A percentile compares a stretch with the other conserved stretches of the same genome.
Evolutionary conservation across 2,113 vertebrate genomes (phyloP).

Genomic region (Hypocryptadius cinnamomeus): DNA sequence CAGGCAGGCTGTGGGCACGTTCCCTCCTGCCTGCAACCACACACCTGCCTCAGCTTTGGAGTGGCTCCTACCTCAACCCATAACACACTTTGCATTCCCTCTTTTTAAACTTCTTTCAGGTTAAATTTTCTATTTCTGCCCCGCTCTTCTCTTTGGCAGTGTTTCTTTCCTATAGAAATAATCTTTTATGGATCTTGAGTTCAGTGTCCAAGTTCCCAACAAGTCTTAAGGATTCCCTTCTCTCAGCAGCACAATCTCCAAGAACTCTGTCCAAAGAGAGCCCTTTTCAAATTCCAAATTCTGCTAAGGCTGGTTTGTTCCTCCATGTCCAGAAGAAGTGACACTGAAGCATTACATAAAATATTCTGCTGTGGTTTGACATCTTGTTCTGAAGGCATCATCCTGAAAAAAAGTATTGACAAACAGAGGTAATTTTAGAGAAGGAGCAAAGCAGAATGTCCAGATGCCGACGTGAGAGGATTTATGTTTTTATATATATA

Average conservation of each 20-base stretch:
- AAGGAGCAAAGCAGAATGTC: not conserved
- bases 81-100: not conserved
- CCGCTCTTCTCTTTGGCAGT: not conserved
- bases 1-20: not conserved
- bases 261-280: not conserved
- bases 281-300: not conserved
- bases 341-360: not conserved
- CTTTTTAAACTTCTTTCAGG: slow-evolving; percentile 16
- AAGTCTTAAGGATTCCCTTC: not conserved
- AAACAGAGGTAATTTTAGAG: not conserved
- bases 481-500: not conserved
- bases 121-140: not conserved
- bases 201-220: not conserved
- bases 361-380: not conserved
- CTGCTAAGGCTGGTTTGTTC: not conserved
- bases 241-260: not conserved
- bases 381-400: not conserved
- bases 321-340: not conserved
- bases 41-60: not conserved
- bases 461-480: not conserved
- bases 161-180: not conserved
- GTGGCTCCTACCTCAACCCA: not conserved
- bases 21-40: not conserved
- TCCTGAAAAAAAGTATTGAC: not conserved
- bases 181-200: not conserved